Base-by-base conservation (phyloP, 2,888 invertebrate species). In the Pseudoips prasinana region DNA sequence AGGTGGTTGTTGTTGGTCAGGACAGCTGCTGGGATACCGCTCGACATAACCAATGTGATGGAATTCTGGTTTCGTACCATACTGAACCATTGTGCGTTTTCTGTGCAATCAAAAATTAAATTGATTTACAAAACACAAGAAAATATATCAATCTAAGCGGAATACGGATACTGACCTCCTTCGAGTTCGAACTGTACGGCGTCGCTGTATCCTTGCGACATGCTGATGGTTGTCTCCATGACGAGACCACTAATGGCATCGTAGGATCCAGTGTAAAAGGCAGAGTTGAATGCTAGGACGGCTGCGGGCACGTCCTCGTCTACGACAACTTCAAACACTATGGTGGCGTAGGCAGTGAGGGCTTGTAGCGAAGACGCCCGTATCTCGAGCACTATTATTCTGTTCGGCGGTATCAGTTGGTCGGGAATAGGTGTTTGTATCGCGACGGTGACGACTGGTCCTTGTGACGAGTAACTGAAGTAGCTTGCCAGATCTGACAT, bases 231-330 rank as follows among this genome's bases (percentile, higher is more conserved):
- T 5, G 41, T 35, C 1, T 37, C 32, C 14, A 63, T 44, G 1
- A 26, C 20, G 2, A 65, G 42, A 1, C 54, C 57, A 7, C 1
- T 31, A 3, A 18, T 17, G 6, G 36, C 37, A 6, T 46, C 39
- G 30, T 50, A 64, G 2, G 45, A 37, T n/a, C 64, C 65, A 5
- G 50, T 57, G 32, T 67, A 69, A 36, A 49, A 64, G 4, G 54
- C 28, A 22, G 57, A 54, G 11, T 29, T 32, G 22, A 45, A 45
- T 1, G 17, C 24, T 5, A 33, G 39, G 6, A 34, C 32, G 14
- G 17, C 8, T 2, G 32, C 7, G 11, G 30, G 5, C 1, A 3
- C 20, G 1, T 46, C 43, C 0, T 51, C 38, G 6, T 14, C 31
- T 1, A 42, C 17, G 10, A 55, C 27, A 7, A 52, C 36, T 32